A percentile compares a stretch with the other conserved stretches of the same genome.
These are phyloP conservation scores for Enteromius thamalakanensis DNA, from an alignment of 2,797 vertebrate species.

Conservation along the genomic window DNA sequence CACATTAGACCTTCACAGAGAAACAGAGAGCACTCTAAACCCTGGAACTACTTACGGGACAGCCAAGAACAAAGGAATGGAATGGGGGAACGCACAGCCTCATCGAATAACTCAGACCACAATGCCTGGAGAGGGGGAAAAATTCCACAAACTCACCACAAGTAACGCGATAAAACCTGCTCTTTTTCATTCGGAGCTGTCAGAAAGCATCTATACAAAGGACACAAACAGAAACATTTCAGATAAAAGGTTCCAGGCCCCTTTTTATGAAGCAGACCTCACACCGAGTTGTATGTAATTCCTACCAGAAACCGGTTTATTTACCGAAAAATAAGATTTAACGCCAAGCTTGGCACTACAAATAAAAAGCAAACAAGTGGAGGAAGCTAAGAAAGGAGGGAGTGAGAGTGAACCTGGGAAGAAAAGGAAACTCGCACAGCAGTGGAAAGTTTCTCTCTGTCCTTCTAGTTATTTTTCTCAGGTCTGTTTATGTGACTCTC, in stretches of 20 bases:
- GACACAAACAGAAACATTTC: conserved; percentile 85
- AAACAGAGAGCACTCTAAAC: conserved; percentile 65
- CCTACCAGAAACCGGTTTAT: conserved; percentile 85
- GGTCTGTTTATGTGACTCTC: conserved; percentile 72
- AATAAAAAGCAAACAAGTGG: conserved; percentile 79
- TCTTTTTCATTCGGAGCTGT: conserved; percentile 83
- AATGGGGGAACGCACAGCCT: conserved; percentile 83
- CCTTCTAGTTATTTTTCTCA: conserved; percentile 73
- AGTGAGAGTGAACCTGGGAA: conserved; percentile 54
- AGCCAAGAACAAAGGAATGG: conserved; percentile 78
- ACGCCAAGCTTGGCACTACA: conserved; percentile 80
- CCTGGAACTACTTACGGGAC: conserved; percentile 81
- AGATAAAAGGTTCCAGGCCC: conserved; percentile 84
- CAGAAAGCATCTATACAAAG: conserved; percentile 84
- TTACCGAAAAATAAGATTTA: conserved; percentile 86
- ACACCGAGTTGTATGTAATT: conserved; percentile 86
- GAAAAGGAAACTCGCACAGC: conserved; percentile 47
- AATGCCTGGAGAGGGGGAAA: conserved; percentile 74
- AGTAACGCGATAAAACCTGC: conserved; percentile 81
- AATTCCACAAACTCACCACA: conserved; percentile 80
- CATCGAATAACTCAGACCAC: conserved; percentile 84
- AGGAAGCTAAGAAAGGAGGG: conserved; percentile 62
- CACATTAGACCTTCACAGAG: conserved; percentile 49
- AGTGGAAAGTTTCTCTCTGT: conserved; percentile 68
- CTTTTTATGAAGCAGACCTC: conserved; percentile 82